phyloP scores from a whole-genome alignment of 2,113 vertebrate species.

The Catagonus wagneri region DNA sequence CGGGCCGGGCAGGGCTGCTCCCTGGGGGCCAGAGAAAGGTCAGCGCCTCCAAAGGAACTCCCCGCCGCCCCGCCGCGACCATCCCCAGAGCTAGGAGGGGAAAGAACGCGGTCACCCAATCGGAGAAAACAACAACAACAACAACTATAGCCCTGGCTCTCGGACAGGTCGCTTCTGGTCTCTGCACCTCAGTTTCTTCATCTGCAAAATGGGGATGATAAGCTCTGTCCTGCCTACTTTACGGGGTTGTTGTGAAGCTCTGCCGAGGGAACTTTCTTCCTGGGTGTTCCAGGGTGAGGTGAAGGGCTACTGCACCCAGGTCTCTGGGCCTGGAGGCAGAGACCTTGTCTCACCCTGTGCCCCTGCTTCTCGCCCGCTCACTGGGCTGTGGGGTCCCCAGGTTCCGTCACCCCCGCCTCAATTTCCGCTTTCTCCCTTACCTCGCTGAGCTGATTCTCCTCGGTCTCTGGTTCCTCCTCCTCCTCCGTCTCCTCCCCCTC shows the following conservation, averaged over 20 bases:
- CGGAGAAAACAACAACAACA: not conserved
- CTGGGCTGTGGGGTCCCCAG: rapidly evolving
- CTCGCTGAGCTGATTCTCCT: constrained; percentile 68
- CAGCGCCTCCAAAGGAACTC: not conserved
- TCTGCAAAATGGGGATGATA: not conserved
- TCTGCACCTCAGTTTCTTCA: constrained; percentile 7
- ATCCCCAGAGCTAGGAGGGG: not conserved
- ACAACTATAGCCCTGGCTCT: not conserved
- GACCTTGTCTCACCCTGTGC: not conserved
- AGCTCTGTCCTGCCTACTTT: not conserved
- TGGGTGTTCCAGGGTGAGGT: not conserved
- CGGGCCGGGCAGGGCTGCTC: not conserved
- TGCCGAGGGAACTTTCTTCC: not conserved
- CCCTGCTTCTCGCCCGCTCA: not conserved
- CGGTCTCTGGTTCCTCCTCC: constrained; percentile 65
- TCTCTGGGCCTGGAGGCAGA: not conserved
- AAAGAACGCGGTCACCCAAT: not conserved
- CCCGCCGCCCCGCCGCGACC: not conserved
- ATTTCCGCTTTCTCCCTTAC: constrained; percentile 49
- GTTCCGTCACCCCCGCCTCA: rapidly evolving
- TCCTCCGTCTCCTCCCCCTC: constrained; percentile 72
- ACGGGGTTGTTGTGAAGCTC: not conserved
- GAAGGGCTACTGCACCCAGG: not conserved
- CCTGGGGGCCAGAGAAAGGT: constrained; percentile 68
- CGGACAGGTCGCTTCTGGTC: not conserved